Conservation (phyloP, 1,140 invertebrate species). For the Trichogramma pretiosum region DNA sequence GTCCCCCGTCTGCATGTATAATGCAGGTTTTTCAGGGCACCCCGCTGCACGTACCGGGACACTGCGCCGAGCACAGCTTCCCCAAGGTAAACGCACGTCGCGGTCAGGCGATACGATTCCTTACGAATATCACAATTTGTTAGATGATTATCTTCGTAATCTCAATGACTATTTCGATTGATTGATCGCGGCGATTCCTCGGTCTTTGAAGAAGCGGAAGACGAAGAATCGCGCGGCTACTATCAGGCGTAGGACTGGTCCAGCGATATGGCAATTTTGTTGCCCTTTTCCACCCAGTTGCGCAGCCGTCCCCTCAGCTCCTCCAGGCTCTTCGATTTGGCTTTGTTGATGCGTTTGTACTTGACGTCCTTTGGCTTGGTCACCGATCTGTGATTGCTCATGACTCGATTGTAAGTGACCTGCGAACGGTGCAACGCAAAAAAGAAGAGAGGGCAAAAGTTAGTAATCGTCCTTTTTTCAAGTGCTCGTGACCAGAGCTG, state of each 20-base stretch:
- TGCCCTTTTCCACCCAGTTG: conserved; percentile 75
- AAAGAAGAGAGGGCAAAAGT: background rate
- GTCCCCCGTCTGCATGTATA: too few species aligned
- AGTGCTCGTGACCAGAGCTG: too few species aligned
- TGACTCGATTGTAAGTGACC: conserved; percentile 76
- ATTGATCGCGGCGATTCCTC: too few species aligned
- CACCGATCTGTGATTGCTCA: conserved; percentile 81
- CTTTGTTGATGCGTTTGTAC: conserved; percentile 82
- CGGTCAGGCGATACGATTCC: too few species aligned
- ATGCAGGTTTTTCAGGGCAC: too few species aligned
- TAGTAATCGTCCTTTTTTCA: too few species aligned
- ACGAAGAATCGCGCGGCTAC: background rate
- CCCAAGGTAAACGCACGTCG: too few species aligned
- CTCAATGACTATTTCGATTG: too few species aligned
- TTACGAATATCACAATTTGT: too few species aligned
- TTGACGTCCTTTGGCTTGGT: conserved; percentile 85
- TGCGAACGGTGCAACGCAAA: conserved; percentile 31
- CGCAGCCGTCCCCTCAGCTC: conserved; percentile 71
- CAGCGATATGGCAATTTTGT: conserved; percentile 51
- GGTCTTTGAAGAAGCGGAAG: background rate
- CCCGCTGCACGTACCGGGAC: too few species aligned
- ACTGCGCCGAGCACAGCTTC: too few species aligned
- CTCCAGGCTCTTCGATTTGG: conserved; percentile 79
- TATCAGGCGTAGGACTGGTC: conserved; percentile 40
- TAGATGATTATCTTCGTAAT: too few species aligned